phyloP scores from a whole-genome alignment of 1,140 invertebrate genomes.

The Manduca sexta region DNA sequence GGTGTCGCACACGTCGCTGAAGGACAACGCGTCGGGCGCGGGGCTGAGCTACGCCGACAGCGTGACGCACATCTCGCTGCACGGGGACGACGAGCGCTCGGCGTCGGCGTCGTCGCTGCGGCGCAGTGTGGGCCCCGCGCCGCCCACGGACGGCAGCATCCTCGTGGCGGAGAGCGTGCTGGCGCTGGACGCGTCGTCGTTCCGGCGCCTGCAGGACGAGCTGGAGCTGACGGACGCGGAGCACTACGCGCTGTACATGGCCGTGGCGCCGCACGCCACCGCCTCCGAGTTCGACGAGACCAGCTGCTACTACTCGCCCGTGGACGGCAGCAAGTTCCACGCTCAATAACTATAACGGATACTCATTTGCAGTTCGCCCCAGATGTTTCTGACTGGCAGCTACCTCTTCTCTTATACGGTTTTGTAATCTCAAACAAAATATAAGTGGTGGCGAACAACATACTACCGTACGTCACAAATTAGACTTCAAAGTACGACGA shows the following conservation, averaged over 20 bases:
- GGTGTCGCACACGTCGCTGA: constrained; percentile 59
- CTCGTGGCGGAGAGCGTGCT: constrained; percentile 67
- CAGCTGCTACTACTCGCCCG: constrained; percentile 88
- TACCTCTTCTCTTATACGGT: too few species aligned
- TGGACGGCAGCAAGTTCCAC: constrained; percentile 81
- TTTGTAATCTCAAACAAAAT: too few species aligned
- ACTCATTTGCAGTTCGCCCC: too few species aligned
- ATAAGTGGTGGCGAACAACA: too few species aligned
- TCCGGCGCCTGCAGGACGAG: constrained; percentile 64
- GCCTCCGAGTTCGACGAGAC: constrained; percentile 90
- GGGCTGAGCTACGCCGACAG: constrained; percentile 65
- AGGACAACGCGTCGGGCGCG: constrained; percentile 52
- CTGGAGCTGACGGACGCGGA: constrained; percentile 86
- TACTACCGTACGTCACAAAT: too few species aligned
- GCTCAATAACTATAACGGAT: constrained; percentile 29
- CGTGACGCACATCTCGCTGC: constrained; percentile 76
- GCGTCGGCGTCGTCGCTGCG: constrained; percentile 17
- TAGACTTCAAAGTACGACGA: too few species aligned
- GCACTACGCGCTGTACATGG: constrained; percentile 88
- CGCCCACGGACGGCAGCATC: constrained; percentile 55
- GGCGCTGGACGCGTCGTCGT: constrained; percentile 57
- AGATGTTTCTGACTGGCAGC: too few species aligned
- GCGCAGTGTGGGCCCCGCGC: constrained; percentile 34
- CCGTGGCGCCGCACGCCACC: constrained; percentile 87
- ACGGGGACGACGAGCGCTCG: constrained; percentile 64